These are phyloP conservation scores for Philaethria dido DNA, from an alignment of 2,888 invertebrate genomes.

Conservation along the genomic window DNA sequence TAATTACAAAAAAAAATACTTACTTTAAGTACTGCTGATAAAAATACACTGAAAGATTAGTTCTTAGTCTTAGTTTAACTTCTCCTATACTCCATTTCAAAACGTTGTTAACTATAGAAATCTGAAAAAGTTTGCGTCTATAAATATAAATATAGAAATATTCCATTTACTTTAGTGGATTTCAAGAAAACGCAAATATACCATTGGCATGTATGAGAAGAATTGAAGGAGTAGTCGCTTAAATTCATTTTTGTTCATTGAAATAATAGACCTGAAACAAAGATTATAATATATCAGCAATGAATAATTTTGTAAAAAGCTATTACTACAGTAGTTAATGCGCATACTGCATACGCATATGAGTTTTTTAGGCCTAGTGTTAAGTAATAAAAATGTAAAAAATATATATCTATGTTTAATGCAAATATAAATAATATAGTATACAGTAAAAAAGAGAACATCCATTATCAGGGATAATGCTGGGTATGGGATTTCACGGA, in stretches of 20 bases:
- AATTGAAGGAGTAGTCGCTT: constrained; percentile 89
- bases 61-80: constrained; percentile 94
- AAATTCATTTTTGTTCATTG: constrained; percentile 92
- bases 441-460: too few species aligned
- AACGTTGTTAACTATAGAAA: constrained; percentile 96
- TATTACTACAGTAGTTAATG: not conserved
- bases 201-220: constrained; percentile 93
- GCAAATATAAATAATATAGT: too few species aligned
- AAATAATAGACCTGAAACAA: constrained; percentile 93
- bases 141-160: not conserved
- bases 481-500: too few species aligned
- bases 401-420: too few species aligned
- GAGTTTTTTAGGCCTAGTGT: too few species aligned
- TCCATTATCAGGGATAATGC: too few species aligned
- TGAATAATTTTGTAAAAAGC: not conserved
- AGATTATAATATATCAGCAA: not conserved
- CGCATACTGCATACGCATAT: too few species aligned
- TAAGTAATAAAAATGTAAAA: too few species aligned
- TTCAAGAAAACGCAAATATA: constrained; percentile 71
- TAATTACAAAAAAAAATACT: constrained; percentile 62
- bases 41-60: constrained; percentile 93
- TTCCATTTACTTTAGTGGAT: too few species aligned
- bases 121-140: constrained; percentile 80
- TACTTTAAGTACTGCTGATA: constrained; percentile 97
- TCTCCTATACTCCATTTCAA: constrained; percentile 98